Percentiles rank a stretch among this genome's conserved stretches.
Conservation (phyloP, 2,797 vertebrate species). For the Hapalemur alaotrensis region DNA sequence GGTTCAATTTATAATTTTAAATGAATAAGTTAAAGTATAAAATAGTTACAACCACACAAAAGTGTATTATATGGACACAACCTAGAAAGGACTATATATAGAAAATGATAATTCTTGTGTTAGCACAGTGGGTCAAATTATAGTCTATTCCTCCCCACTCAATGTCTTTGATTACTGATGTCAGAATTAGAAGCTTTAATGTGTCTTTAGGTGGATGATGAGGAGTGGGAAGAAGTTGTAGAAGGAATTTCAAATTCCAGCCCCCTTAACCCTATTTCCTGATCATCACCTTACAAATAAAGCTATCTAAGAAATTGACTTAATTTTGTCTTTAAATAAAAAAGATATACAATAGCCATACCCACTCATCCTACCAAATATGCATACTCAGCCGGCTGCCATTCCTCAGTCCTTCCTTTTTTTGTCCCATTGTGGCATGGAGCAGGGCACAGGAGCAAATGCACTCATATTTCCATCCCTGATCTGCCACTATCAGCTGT, state of each 20-base stretch:
- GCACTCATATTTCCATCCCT: not conserved
- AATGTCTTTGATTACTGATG: not conserved
- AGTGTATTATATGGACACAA: not conserved
- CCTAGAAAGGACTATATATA: not conserved
- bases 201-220: not conserved
- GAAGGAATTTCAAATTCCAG: constrained; percentile 30
- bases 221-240: not conserved
- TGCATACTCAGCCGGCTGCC: not conserved
- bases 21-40: constrained; percentile 44
- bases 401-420: not conserved
- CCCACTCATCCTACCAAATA: not conserved
- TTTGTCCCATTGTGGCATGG: not conserved
- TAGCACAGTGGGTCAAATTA: not conserved
- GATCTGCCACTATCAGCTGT: not conserved
- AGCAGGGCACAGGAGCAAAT: not conserved
- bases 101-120: constrained; percentile 38
- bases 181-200: constrained; percentile 23
- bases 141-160: not conserved
- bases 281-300: constrained; percentile 1
- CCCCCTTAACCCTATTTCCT: constrained; percentile 27
- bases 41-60: not conserved
- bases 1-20: constrained; percentile 16
- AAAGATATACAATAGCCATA: not conserved
- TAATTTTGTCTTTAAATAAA: constrained; percentile 13
- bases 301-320: not conserved